Conservation (phyloP, 2,888 invertebrate species). For the Eulithis testata region DNA sequence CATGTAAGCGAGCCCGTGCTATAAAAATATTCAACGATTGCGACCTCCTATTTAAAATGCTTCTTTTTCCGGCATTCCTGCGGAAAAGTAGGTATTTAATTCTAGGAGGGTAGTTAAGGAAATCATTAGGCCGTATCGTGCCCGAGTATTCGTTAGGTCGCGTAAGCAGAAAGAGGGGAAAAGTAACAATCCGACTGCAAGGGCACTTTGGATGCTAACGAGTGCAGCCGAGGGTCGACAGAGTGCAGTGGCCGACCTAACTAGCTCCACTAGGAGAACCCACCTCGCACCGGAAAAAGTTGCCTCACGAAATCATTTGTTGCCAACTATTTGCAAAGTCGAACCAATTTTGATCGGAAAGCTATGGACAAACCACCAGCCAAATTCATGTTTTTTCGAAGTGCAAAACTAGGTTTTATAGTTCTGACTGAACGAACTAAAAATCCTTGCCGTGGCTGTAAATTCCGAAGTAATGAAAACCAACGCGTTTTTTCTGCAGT, state of each 20-base stretch:
- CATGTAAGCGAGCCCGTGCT: slow-evolving; percentile 7
- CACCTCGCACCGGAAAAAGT: slow-evolving; percentile 25
- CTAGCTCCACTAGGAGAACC: slow-evolving; percentile 60
- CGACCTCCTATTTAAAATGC: slow-evolving; percentile 27
- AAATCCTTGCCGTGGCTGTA: not conserved
- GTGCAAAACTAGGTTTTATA: not conserved
- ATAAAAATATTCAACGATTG: slow-evolving; percentile 22
- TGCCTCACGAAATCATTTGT: slow-evolving; percentile 13
- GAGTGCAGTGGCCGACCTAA: slow-evolving; percentile 63
- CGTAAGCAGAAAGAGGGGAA: slow-evolving; percentile 42
- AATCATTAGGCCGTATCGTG: slow-evolving; percentile 57
- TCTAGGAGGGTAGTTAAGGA: slow-evolving; percentile 42
- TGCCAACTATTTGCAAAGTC: slow-evolving; percentile 1
- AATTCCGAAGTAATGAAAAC: not conserved
- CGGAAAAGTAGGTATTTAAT: slow-evolving; percentile 32
- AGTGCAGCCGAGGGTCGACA: slow-evolving; percentile 63
- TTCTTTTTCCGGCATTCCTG: slow-evolving; percentile 24
- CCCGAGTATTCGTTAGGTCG: slow-evolving; percentile 46
- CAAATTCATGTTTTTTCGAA: slow-evolving; percentile 2
- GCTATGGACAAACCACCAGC: not conserved
- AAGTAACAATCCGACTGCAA: slow-evolving; percentile 67
- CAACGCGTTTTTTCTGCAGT: too few species aligned
- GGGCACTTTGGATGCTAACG: slow-evolving; percentile 66
- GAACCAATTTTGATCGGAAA: slow-evolving; percentile 12
- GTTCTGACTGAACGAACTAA: not conserved